Conservation (phyloP, 2,113 vertebrate species). For the Plotosus lineatus region DNA sequence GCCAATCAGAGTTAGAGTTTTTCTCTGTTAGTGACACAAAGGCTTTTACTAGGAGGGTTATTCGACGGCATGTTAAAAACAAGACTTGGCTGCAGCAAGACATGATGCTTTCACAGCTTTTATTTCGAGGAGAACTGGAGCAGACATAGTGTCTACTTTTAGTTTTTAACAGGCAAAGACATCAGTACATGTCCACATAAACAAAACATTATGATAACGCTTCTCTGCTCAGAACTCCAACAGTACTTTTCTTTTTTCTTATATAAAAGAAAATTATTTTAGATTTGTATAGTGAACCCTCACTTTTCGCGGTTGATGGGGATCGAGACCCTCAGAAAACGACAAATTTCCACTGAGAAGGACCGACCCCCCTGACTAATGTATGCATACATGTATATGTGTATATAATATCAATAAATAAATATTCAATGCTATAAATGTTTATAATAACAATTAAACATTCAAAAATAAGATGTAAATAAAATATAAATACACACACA, state of each 20-base stretch:
- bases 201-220: neutral
- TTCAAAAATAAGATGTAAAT: too few relatives aligned
- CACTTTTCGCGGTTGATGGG: too few relatives aligned
- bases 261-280: neutral
- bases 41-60: conserved; percentile 28
- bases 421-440: too few relatives aligned
- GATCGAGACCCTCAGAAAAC: too few relatives aligned
- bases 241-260: neutral
- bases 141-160: neutral
- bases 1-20: conserved; percentile 39
- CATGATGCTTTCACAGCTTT: neutral
- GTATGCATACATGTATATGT: too few relatives aligned
- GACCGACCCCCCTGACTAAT: too few relatives aligned
- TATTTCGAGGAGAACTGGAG: neutral
- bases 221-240: neutral
- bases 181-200: neutral
- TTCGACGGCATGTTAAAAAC: neutral
- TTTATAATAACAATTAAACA: too few relatives aligned
- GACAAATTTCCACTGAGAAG: too few relatives aligned
- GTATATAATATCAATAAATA: too few relatives aligned
- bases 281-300: too few relatives aligned
- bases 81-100: neutral
- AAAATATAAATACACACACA: too few relatives aligned
- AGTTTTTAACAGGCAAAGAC: neutral
- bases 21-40: conserved; percentile 63